A percentile compares a stretch with the other conserved stretches of the same genome.
These are phyloP conservation scores for Sceliomorpha sp. DNA, from an alignment of 2,888 invertebrate genomes.

Conservation along the genomic window DNA sequence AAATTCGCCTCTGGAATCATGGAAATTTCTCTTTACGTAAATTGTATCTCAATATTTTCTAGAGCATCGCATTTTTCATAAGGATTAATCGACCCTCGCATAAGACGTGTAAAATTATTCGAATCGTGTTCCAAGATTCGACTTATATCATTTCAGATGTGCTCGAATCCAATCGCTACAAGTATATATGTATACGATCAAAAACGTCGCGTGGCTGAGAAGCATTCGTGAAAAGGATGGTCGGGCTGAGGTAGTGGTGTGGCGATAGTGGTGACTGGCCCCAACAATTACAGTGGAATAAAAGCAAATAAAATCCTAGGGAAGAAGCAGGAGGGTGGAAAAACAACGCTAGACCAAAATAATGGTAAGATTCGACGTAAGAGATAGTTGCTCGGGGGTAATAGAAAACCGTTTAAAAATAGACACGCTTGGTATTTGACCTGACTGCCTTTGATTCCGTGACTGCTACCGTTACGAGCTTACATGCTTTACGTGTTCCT, in stretches of 20 bases:
- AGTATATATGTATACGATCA: slow-evolving; percentile 3
- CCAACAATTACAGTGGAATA: slow-evolving; percentile 78
- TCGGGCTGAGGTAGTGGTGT: slow-evolving; percentile 72
- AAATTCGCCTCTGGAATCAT: no score
- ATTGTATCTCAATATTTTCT: no score
- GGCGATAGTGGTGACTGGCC: slow-evolving; percentile 79
- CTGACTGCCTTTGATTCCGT: slow-evolving; percentile 66
- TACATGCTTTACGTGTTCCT: slow-evolving; percentile 57
- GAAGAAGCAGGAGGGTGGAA: slow-evolving; percentile 58
- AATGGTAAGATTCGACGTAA: slow-evolving; percentile 74
- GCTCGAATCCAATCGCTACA: no score
- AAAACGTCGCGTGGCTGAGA: slow-evolving; percentile 76
- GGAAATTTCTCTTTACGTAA: no score
- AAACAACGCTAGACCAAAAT: slow-evolving; percentile 77
- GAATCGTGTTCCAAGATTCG: no score
- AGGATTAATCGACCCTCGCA: no score
- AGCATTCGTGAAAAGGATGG: slow-evolving; percentile 77
- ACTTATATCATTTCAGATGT: no score
- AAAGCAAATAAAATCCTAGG: slow-evolving; percentile 73
- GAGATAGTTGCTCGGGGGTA: slow-evolving; percentile 76
- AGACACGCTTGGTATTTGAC: slow-evolving; percentile 66
- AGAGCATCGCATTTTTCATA: no score
- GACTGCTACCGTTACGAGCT: slow-evolving; percentile 72
- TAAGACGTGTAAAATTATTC: no score
- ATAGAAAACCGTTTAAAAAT: slow-evolving; percentile 78